Conservation (phyloP, 2,113 vertebrate genomes). For the Corythornis madagascariensis region DNA sequence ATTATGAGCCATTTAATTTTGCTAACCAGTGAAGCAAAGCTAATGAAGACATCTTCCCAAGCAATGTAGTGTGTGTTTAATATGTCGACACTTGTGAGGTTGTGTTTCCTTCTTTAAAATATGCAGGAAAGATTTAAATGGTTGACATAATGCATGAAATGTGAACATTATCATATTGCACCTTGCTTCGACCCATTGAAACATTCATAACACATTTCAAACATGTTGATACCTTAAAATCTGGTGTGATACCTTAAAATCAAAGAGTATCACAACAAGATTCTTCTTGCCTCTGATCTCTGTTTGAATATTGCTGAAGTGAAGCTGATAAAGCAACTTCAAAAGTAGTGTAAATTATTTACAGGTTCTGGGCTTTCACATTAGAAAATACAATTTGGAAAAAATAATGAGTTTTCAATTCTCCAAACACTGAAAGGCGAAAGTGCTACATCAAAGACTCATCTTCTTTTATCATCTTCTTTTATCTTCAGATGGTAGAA, state of each 20-base stretch:
- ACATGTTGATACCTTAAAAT: neutral
- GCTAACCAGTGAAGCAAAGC: neutral
- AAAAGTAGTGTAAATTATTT: conserved; percentile 12
- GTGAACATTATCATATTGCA: neutral
- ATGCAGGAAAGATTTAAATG: neutral
- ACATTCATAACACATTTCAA: neutral
- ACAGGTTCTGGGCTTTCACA: neutral
- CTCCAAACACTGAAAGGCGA: neutral
- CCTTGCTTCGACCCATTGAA: neutral
- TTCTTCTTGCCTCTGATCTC: neutral
- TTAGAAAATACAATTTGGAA: neutral
- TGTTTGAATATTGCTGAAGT: neutral
- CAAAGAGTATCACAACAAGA: neutral
- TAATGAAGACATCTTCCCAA: neutral
- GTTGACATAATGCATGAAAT: neutral
- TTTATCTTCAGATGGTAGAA: neutral
- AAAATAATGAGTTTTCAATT: conserved; percentile 10
- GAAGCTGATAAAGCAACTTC: neutral
- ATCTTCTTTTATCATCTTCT: neutral
- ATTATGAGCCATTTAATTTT: conserved; percentile 17
- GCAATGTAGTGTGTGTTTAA: neutral
- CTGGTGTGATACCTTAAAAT: neutral
- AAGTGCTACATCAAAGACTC: neutral
- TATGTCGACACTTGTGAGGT: neutral
- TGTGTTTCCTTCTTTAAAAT: neutral